Base-by-base conservation (phyloP, 2,888 invertebrate species). In the Dicycla oo region DNA sequence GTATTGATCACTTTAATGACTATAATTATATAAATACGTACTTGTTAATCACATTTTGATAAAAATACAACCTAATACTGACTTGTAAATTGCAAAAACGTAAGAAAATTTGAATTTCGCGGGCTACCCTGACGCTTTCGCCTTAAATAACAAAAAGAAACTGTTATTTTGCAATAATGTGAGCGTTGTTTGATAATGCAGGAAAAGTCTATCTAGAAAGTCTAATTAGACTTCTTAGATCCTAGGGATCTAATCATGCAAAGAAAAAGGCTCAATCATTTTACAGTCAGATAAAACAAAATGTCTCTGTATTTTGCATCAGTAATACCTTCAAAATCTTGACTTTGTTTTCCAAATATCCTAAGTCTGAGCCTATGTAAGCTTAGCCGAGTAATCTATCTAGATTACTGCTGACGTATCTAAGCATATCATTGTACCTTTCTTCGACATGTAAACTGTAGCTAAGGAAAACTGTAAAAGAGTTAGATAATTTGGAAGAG, bases 321-420 rank as follows among this genome's bases (percentile, higher is more conserved):
- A n/a, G n/a, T n/a, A 61, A 64, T 18, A 38, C 49, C 30, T n/a
- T 38, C 1, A 15, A 76, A 65, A 23, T 56, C 18, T 18, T 63
- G 43, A n/a, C 30, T 67, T 63, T 53, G 47, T 73, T 73, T 73
- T 34, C 53, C 43, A 51, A 67, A 70, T 54, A 56, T 69, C 58
- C 26, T 45, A 10, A 58, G 63, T 58, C 49, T 43, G 18, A 40
- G 45, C 67, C 69, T 74, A 61, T 67, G 54, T 58, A 45, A 51
- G 71, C 71, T 81, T 57, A 67, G 73, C 20, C 47, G 30, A n/a
- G 61, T 74, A 69, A 80, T 82, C 83, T 73, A 80, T 82, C 83
- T 73, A 51, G 84, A 73, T 72, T 47, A n/a, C 26, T 8, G 64
- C 82, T 84, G 80, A 75, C 80, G 75, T 57, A 54, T 51, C 56